Percentiles rank a stretch among this genome's conserved stretches.
phyloP scores from a whole-genome alignment of 2,888 invertebrate species.

The Calephelis perditalis region DNA sequence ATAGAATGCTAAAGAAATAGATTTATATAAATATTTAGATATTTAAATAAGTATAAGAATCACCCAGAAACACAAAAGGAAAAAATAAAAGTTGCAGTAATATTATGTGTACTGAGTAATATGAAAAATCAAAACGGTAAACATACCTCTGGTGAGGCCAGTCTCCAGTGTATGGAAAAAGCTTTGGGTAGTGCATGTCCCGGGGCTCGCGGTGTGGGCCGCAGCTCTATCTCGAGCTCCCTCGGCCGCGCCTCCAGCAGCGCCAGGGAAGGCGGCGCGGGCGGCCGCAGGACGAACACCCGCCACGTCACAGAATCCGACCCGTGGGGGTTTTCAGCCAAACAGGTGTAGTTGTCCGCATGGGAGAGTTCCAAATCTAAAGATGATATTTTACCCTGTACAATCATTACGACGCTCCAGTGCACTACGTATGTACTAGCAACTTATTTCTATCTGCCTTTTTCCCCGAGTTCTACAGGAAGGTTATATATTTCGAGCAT shows the following conservation, averaged over 20 bases:
- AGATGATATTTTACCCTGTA: slow-evolving; percentile 10
- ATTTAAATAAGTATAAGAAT: too few species aligned
- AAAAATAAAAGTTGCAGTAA: too few species aligned
- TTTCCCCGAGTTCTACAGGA: too few species aligned
- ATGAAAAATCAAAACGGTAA: slow-evolving; percentile 24
- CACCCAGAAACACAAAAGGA: too few species aligned
- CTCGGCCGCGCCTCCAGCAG: slow-evolving; percentile 67
- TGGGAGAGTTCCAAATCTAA: slow-evolving; percentile 83
- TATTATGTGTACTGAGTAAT: too few species aligned
- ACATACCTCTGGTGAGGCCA: slow-evolving; percentile 84
- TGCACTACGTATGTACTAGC: too few species aligned
- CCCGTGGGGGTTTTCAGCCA: slow-evolving; percentile 89
- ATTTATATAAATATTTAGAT: too few species aligned
- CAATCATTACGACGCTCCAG: too few species aligned
- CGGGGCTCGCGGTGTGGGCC: slow-evolving; percentile 53
- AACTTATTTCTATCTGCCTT: too few species aligned
- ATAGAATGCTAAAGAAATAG: too few species aligned
- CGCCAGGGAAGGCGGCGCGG: slow-evolving; percentile 82
- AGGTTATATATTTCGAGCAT: too few species aligned
- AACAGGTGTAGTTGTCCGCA: slow-evolving; percentile 88
- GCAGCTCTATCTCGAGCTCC: slow-evolving; percentile 61
- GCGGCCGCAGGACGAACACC: slow-evolving; percentile 86
- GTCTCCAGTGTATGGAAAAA: slow-evolving; percentile 83
- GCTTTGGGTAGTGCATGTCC: slow-evolving; percentile 73
- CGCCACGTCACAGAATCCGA: slow-evolving; percentile 89